Conservation (phyloP, 2,113 vertebrate genomes). For the Verasper variegatus region DNA sequence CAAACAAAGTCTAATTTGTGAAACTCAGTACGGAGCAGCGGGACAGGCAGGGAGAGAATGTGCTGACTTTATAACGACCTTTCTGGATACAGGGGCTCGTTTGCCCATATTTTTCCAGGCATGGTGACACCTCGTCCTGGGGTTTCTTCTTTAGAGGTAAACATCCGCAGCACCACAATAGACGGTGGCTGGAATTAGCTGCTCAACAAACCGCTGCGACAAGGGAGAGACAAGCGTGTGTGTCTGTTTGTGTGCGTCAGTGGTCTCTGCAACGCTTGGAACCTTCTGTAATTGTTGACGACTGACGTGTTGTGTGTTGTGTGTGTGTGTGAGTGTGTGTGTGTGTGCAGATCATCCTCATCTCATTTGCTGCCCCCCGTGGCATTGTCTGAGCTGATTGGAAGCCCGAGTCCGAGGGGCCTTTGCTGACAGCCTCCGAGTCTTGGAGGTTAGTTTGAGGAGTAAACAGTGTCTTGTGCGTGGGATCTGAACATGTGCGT, state of each 20-base stretch:
- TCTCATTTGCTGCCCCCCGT: slow-evolving; percentile 67
- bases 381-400: slow-evolving; percentile 67
- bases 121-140: slow-evolving; percentile 6
- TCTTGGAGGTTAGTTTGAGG: slow-evolving; percentile 27
- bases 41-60: background rate
- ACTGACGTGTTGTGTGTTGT: slow-evolving; percentile 9
- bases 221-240: slow-evolving; percentile 24
- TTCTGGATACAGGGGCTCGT: slow-evolving; percentile 19
- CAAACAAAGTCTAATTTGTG: slow-evolving; percentile 10
- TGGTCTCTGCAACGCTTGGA: slow-evolving; percentile 30
- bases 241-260: slow-evolving; percentile 32
- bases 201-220: slow-evolving; percentile 21
- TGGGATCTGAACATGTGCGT: slow-evolving; percentile 38
- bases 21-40: slow-evolving; percentile 8
- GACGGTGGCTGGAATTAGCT: slow-evolving; percentile 21
- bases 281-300: slow-evolving; percentile 54
- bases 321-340: background rate
- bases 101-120: slow-evolving; percentile 15
- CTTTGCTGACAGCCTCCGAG: slow-evolving; percentile 25
- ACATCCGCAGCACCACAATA: slow-evolving; percentile 16
- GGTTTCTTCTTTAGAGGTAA: slow-evolving; percentile 18
- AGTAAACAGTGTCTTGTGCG: slow-evolving; percentile 34
- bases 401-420: slow-evolving; percentile 52
- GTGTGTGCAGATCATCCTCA: slow-evolving; percentile 50
- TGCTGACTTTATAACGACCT: slow-evolving; percentile 41